These are phyloP conservation scores for Drosophila paulistorum DNA, from an alignment of 1,140 invertebrate species.

Conservation along the genomic window DNA sequence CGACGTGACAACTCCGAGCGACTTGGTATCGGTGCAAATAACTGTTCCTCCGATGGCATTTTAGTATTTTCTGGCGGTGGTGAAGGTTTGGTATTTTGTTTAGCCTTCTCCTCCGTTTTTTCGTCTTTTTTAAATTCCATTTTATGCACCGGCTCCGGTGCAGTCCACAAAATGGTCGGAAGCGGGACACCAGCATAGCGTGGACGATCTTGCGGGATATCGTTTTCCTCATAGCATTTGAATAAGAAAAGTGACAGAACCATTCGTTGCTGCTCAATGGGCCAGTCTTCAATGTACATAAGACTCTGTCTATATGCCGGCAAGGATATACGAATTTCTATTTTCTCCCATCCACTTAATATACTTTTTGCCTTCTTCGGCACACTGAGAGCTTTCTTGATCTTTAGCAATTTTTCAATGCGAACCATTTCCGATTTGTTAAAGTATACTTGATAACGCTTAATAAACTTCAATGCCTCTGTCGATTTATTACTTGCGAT, in stretches of 20 bases:
- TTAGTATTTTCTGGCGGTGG: constrained; percentile 8
- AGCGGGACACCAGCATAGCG: background rate
- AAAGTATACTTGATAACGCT: constrained; percentile 3
- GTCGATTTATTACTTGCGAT: constrained; percentile 25
- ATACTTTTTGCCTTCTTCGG: constrained; percentile 37
- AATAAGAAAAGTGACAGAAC: constrained; percentile 37
- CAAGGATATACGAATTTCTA: constrained; percentile 27
- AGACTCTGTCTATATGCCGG: constrained; percentile 1
- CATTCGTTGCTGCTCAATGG: constrained; percentile 3
- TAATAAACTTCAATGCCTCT: constrained; percentile 24
- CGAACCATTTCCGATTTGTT: constrained; percentile 38
- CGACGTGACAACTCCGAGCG: constrained; percentile 39
- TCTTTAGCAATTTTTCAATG: constrained; percentile 33
- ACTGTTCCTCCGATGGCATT: constrained; percentile 21
- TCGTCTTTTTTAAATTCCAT: background rate
- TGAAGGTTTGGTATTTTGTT: constrained; percentile 21
- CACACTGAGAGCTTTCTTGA: constrained; percentile 24
- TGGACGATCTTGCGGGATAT: constrained; percentile 7
- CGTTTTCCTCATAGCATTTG: background rate
- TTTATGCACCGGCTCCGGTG: constrained; percentile 1
- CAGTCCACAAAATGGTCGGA: constrained; percentile 26
- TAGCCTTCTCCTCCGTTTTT: background rate
- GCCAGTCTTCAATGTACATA: constrained; percentile 22
- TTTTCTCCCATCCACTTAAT: constrained; percentile 26
- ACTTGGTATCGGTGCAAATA: constrained; percentile 34